These are phyloP conservation scores for Phania funesta DNA, from an alignment of 2,888 invertebrate species.

Conservation along the genomic window DNA sequence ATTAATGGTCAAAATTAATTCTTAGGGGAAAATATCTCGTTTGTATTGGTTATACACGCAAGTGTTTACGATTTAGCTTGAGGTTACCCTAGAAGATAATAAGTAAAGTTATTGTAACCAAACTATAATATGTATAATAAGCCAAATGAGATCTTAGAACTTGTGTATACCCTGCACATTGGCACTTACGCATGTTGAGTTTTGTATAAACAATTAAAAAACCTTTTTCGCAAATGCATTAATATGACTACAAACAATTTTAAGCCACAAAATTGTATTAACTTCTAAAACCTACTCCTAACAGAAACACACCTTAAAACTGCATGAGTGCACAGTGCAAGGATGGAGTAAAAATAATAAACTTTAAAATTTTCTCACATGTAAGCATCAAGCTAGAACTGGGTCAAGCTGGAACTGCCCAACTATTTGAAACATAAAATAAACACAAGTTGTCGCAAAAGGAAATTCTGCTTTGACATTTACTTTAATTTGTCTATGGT, in stretches of 20 bases:
- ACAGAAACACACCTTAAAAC: conserved; percentile 10
- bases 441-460: no score
- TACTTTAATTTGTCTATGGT: no score
- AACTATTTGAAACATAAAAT: no score
- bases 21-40: conserved; percentile 31
- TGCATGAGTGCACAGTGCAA: no score
- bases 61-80: conserved; percentile 25
- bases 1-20: conserved; percentile 55
- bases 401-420: no score
- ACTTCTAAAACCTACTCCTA: conserved; percentile 58
- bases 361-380: no score
- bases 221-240: conserved; percentile 32
- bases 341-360: no score
- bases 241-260: conserved; percentile 35
- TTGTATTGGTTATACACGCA: neutral
- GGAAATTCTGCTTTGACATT: no score
- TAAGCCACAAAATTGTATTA: conserved; percentile 65
- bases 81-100: conserved; percentile 54
- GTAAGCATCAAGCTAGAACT: no score
- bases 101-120: conserved; percentile 56
- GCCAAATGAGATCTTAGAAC: conserved; percentile 62
- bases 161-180: conserved; percentile 20
- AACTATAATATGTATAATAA: conserved; percentile 52
- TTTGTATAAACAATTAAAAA: conserved; percentile 45
- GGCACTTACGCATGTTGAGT: neutral